Conservation (phyloP, 2,888 invertebrate species). For the Spicauda simplicius region DNA sequence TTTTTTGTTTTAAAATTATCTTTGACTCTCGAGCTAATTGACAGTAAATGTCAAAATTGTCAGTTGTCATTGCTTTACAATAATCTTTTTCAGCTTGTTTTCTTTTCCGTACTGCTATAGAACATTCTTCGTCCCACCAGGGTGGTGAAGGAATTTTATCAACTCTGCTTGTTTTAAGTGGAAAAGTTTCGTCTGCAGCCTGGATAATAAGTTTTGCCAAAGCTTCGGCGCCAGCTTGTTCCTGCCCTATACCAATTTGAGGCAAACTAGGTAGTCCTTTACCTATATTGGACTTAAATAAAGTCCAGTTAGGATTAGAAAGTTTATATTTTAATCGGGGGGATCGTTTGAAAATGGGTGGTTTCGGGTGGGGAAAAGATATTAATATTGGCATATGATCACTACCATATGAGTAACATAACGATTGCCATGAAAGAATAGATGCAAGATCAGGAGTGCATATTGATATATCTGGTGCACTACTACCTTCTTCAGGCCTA, state of each 20-base stretch:
- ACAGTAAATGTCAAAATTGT: constrained; percentile 12
- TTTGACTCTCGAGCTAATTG: constrained; percentile 5
- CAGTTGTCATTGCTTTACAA: constrained; percentile 1
- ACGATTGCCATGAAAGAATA: not conserved
- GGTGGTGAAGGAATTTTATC: not conserved
- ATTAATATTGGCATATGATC: constrained; percentile 7
- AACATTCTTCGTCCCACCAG: not conserved
- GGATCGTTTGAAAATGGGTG: too few species aligned
- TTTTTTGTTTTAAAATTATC: constrained; percentile 2
- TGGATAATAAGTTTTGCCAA: not conserved
- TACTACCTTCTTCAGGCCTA: too few species aligned
- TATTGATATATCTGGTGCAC: not conserved
- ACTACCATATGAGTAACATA: constrained; percentile 11
- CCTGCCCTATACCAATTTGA: not conserved
- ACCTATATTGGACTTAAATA: too few species aligned
- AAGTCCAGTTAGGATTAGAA: too few species aligned
- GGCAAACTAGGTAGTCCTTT: too few species aligned
- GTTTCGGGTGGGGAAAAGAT: not conserved
- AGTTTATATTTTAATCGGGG: too few species aligned
- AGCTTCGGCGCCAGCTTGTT: not conserved
- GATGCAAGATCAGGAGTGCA: constrained; percentile 6
- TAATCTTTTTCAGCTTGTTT: constrained; percentile 1
- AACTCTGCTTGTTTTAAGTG: not conserved
- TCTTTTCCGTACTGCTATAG: too few species aligned
- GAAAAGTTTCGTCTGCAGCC: too few species aligned